Evolutionary conservation across 2,113 vertebrate species (phyloP), one percentile per base, ranked within the genome.

Genomic region (Pardalotus punctatus): DNA sequence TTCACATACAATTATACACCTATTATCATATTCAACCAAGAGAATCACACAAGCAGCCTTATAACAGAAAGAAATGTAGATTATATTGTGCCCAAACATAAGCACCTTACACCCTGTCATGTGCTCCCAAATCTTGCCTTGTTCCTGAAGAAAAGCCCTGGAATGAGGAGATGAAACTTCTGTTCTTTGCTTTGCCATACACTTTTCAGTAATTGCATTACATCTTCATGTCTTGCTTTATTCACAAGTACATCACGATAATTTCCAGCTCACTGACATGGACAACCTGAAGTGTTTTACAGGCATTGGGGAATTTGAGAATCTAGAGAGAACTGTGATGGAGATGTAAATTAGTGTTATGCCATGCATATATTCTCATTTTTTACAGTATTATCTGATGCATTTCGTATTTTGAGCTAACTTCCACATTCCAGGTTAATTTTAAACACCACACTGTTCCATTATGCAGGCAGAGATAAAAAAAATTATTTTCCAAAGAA

Each of bases 311-410:
- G 84, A 91, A 81, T 81, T 60, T 56, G 43, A 89, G 45, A 82
- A 74, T 87, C 81, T 57, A 12, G 28, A 57, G 70, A 90, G 31
- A 87, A 29, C 53, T 65, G 57, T 85, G 82, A 81, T 43, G 36
- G 83, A 81, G 77, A 84, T 89, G 81, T 48, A 93, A 93, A 96
- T 93, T 84, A 56, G 61, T 87, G 65, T 76, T 72, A 78, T 43
- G 28, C 15, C 20, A 51, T 47, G 38, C 36, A 88, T 56, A 51
- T 64, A 74, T 62, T 86, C 60, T 86, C 38, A 43, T 66, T 86
- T 86, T 95, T 86, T 70, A 35, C 69, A 64, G 14, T n/a, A 73
- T 71, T 86, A 84, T 84, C 43, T 81, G 43, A 71, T 71, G 22
- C 5, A 3, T 28, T 82, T 57, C 3, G 3, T 86, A 71, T 84